Base-by-base conservation (phyloP, 1,140 invertebrate species). In the Microplitis demolitor region DNA sequence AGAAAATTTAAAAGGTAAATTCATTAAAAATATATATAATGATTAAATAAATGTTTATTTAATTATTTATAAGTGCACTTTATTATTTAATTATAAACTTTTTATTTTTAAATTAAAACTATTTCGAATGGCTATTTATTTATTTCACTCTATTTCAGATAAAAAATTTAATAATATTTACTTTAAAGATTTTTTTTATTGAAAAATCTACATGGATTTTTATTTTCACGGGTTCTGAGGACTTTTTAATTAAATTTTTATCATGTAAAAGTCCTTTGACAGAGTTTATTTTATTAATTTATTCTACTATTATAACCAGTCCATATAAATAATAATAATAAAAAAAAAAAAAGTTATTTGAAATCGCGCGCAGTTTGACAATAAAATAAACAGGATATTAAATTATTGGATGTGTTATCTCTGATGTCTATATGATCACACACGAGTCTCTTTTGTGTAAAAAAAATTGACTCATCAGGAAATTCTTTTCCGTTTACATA, bases 401-500 rank as follows among this genome's bases (percentile, higher is more conserved):
- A 58, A 24, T 58, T 31, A 58, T 58, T 16, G 56, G 6, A 24
- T 24, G 24, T 33, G 4, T 58, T 58, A 58, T 58, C 14, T 31
- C 51, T 58, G 56, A 58, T 24, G 14, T 11, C 56, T 58, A 58
- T 24, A 39, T 39, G 37, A 8, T 45, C 39, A 45, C 6, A 45
- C 39, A 45, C 24, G 11, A 45, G 39, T 45, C 39, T 73, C 39
- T 68, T 24, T 24, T 24, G 24, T 24, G 24, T 51, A 64, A 53
- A 34, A 54, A 37, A 11, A 31, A 54, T 66, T 72, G 71, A 73
- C 54, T 73, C 71, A 73, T 71, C 69, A 71, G 68, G 73, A 74
- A 74, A 74, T 74, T 68, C 45, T 74, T 69, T 71, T 74, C 73
- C 73, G 73, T 71, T 74, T 74, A 68, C 69, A 71, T 74, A 74